A percentile compares a stretch with the other conserved stretches of the same genome.
Conservation (phyloP, 2,888 invertebrate species). For the Pachliopta kotzebuea region DNA sequence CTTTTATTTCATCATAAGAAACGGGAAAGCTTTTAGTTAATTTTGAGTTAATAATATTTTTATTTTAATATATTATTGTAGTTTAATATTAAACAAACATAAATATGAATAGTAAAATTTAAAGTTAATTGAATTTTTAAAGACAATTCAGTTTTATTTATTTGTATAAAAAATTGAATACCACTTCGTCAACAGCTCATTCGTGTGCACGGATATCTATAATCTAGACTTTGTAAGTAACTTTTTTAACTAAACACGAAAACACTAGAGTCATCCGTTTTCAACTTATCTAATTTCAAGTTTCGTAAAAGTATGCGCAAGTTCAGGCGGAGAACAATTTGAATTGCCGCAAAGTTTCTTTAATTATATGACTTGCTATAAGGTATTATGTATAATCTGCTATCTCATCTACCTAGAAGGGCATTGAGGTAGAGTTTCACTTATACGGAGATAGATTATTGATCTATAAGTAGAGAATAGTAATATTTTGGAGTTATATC, state of each 20-base stretch:
- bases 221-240: background rate
- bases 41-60: no score
- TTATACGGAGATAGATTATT: background rate
- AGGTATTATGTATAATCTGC: background rate
- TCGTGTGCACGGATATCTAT: background rate
- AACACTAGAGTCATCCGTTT: constrained; percentile 13
- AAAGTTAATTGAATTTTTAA: no score
- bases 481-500: background rate
- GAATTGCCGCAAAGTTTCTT: constrained; percentile 22
- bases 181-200: background rate
- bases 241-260: constrained; percentile 2
- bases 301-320: constrained; percentile 25
- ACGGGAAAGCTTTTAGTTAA: no score
- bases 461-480: background rate
- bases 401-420: background rate
- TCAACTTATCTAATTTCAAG: constrained; percentile 26
- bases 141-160: no score
- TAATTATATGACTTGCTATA: constrained; percentile 7
- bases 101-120: no score
- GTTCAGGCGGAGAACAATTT: constrained; percentile 21
- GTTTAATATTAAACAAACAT: no score
- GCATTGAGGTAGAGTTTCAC: background rate
- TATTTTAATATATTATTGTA: no score
- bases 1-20: no score
- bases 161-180: background rate